Conservation (phyloP, 2,888 invertebrate species). For the Drosophila falleni region DNA sequence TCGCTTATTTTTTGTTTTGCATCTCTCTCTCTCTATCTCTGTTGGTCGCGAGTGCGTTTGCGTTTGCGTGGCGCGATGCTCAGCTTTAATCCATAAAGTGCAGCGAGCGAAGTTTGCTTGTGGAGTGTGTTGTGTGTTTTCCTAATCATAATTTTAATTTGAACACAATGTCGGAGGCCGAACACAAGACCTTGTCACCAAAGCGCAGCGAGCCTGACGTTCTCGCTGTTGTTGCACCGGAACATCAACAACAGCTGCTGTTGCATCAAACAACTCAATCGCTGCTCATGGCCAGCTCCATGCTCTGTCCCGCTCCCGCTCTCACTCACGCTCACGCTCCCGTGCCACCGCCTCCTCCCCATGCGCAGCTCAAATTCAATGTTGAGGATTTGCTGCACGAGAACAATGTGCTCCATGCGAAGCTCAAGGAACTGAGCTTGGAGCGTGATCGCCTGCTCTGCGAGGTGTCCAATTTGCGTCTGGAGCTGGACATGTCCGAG, state of each 20-base stretch:
- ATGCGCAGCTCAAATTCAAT: conserved; percentile 54
- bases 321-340: too few relatives aligned
- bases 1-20: conserved; percentile 32
- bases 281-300: conserved; percentile 83
- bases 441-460: conserved; percentile 85
- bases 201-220: conserved; percentile 58
- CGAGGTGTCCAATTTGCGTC: conserved; percentile 84
- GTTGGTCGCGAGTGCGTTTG: conserved; percentile 54
- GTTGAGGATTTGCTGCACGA: conserved; percentile 83
- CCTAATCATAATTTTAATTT: conserved; percentile 1
- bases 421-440: conserved; percentile 82
- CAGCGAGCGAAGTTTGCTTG: conserved; percentile 21
- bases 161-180: conserved; percentile 71
- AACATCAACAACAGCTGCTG: conserved; percentile 61
- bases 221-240: conserved; percentile 6
- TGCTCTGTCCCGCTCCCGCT: conserved; percentile 64
- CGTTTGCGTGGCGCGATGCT: conserved; percentile 71
- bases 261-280: conserved; percentile 84
- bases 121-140: conserved; percentile 7
- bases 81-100: conserved; percentile 38
- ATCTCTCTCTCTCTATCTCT: background rate
- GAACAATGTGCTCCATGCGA: conserved; percentile 82
- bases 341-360: conserved; percentile 37
- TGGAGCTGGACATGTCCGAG: conserved; percentile 85
- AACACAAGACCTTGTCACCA: conserved; percentile 65